Percentiles rank a stretch among this genome's conserved stretches.
phyloP scores from a whole-genome alignment of 1,140 invertebrate species.

The Drosophila nebulosa region DNA sequence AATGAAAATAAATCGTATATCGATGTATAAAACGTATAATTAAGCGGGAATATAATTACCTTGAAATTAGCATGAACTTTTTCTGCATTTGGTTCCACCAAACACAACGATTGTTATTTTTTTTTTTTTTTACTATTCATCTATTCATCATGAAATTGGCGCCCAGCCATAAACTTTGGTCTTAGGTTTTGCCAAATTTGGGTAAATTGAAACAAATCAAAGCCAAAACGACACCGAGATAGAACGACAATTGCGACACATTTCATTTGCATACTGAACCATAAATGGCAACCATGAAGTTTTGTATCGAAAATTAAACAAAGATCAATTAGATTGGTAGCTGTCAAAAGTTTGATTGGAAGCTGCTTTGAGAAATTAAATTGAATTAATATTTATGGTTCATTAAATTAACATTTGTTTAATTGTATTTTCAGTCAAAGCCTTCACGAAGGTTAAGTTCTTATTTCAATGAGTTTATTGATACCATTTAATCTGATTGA shows the following conservation, averaged over 20 bases:
- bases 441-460: neutral
- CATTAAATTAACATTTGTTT: conserved; percentile 57
- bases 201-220: conserved; percentile 4
- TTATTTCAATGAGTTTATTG: neutral
- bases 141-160: conserved; percentile 31
- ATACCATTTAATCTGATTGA: conserved; percentile 4
- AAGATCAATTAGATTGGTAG: conserved; percentile 55
- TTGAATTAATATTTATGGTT: conserved; percentile 27
- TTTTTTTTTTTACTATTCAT: no score
- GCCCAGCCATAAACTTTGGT: conserved; percentile 39
- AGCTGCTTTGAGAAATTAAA: neutral
- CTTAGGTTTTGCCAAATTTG: conserved; percentile 7
- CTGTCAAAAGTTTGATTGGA: neutral
- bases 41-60: conserved; percentile 56
- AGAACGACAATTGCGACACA: conserved; percentile 59
- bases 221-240: conserved; percentile 29
- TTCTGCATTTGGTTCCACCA: conserved; percentile 33
- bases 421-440: conserved; percentile 4
- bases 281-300: conserved; percentile 17
- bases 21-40: conserved; percentile 29
- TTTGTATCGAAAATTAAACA: neutral
- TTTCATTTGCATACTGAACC: conserved; percentile 58
- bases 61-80: conserved; percentile 67
- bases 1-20: conserved; percentile 28
- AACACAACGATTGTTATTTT: neutral